Percentiles rank a stretch among this genome's conserved stretches.
Evolutionary conservation across 2,113 vertebrate genomes (phyloP).

Genomic region (Dasypus novemcinctus): DNA sequence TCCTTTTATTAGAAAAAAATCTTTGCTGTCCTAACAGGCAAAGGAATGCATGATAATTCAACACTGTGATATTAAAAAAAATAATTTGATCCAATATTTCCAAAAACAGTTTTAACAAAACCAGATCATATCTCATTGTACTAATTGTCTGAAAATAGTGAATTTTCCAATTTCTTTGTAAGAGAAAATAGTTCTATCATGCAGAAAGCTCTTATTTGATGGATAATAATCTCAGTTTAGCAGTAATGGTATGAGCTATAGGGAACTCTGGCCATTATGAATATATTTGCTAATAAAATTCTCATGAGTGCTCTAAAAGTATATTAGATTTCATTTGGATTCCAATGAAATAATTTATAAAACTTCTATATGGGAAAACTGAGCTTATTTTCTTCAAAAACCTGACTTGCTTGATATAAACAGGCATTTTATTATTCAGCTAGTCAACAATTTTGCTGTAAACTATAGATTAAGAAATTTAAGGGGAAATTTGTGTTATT

Average conservation of each 20-base stretch:
- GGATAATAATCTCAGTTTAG: neutral
- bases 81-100: neutral
- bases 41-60: neutral
- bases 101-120: neutral
- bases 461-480: neutral
- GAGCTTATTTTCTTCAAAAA: neutral
- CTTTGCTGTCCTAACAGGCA: neutral
- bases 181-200: neutral
- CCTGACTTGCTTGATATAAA: neutral
- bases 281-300: neutral
- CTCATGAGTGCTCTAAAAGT: neutral
- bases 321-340: neutral
- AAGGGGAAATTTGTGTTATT: neutral
- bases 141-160: neutral
- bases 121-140: neutral
- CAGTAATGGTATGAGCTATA: neutral
- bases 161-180: slow-evolving; percentile 13
- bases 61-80: slow-evolving; percentile 20
- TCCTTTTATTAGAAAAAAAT: slow-evolving; percentile 3
- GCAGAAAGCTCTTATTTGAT: neutral
- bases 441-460: neutral
- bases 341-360: neutral
- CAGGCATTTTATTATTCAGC: neutral
- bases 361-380: neutral
- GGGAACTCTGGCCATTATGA: neutral